Evolutionary conservation across 2,888 invertebrate species (phyloP), one percentile per base, ranked within the genome.

Genomic region (Ctenicera cuprea): DNA sequence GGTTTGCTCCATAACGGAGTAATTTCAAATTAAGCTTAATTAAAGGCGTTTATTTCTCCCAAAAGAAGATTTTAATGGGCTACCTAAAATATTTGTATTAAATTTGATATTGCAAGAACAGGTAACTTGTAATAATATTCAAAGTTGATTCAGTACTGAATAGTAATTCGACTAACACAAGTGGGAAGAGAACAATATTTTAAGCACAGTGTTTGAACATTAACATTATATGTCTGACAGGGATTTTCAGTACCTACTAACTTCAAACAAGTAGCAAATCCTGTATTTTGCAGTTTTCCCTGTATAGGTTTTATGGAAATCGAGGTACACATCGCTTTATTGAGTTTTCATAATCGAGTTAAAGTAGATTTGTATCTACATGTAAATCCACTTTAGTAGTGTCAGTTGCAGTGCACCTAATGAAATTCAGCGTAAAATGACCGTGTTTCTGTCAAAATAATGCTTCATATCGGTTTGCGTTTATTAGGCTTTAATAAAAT

Each of bases 1-100:
- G 33, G 30, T 67, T 67, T 65, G 37, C 38, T 48, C 50, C 22
- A 30, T 54, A 54, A 54, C 12, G 30, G 30, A 54, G 14, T 54
- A 26, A 54, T 54, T 52, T 54, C n/a, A 22, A 26, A n/a, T 22
- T 26, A 33, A 3, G 33, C 14, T 30, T 54, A 54, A 54, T 54
- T 54, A 54, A 59, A 59, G 26, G 3, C 20, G 20, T 22, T 52
- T 52, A 18, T 22, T 52, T 52, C 14, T 14, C 20, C 12, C 52
- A n/a, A 26, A 52, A 22, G 26, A 18, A 18, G 48, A 18, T 18
- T 48, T 20, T 48, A 48, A 48, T 18, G 20, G 20, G 18, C 2
- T 16, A 14, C 9, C 16, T 18, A 48, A 20, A 48, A 48, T 48
- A 18, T 18, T 48, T 18, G 5, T 9, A 33, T 8, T 33, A 33